Conservation (phyloP, 2,888 invertebrate species). For the Melanargia galathea region DNA sequence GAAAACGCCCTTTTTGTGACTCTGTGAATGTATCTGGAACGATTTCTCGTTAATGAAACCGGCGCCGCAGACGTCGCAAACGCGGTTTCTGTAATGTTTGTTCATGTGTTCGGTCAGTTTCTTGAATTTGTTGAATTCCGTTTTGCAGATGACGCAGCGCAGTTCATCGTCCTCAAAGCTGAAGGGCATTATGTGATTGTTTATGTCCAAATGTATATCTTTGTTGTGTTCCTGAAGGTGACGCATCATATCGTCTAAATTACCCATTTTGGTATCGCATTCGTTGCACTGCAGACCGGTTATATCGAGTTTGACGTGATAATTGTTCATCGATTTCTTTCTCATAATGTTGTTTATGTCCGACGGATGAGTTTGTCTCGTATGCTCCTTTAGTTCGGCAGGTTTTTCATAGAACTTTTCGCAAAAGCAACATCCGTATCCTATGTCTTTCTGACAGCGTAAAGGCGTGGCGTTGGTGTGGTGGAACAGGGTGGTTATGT, state of each 20-base stretch:
- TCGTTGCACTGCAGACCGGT: conserved; percentile 51
- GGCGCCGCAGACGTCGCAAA: conserved; percentile 48
- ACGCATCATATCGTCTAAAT: conserved; percentile 45
- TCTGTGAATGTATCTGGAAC: conserved; percentile 10
- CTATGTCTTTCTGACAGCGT: conserved; percentile 42
- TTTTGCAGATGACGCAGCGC: conserved; percentile 46
- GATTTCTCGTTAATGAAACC: conserved; percentile 43
- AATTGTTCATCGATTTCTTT: conserved; percentile 40
- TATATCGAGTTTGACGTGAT: conserved; percentile 53
- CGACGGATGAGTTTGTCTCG: conserved; percentile 31
- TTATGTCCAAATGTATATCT: conserved; percentile 47
- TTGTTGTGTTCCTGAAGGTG: conserved; percentile 51
- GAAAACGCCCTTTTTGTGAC: conserved; percentile 42
- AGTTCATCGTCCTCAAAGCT: conserved; percentile 48
- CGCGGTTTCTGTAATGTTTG: conserved; percentile 49
- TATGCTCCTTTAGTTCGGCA: conserved; percentile 45
- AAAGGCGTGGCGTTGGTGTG: conserved; percentile 52
- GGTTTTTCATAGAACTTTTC: conserved; percentile 41
- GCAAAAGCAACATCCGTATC: conserved; percentile 48
- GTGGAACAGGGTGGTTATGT: conserved; percentile 44
- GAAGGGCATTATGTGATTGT: conserved; percentile 54
- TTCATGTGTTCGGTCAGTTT: conserved; percentile 52
- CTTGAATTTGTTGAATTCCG: conserved; percentile 47
- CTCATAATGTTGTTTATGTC: conserved; percentile 29
- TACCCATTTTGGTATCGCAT: conserved; percentile 45